Percentiles rank a stretch among this genome's conserved stretches.
These are phyloP conservation scores for Synanthedon formicaeformis DNA, from an alignment of 2,888 invertebrate genomes.

Conservation along the genomic window DNA sequence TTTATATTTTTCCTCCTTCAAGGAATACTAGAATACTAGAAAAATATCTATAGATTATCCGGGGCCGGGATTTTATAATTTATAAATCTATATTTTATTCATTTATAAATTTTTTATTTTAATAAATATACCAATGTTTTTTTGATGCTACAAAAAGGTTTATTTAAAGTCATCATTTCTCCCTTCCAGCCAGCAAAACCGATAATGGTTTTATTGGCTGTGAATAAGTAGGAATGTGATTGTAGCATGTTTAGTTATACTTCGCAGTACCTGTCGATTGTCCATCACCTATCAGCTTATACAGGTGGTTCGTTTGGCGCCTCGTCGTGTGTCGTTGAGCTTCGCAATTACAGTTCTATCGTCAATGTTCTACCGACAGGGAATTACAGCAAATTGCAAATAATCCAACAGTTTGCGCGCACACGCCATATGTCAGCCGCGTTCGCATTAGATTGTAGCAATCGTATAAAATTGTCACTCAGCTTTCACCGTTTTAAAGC, in stretches of 20 bases:
- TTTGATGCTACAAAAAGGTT: no score
- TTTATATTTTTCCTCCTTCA: neutral
- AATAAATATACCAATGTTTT: no score
- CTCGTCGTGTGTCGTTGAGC: conserved; percentile 4
- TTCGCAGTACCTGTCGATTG: conserved; percentile 4
- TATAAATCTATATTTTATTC: no score
- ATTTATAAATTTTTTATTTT: no score
- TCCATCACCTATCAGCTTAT: conserved; percentile 5
- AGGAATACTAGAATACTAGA: neutral
- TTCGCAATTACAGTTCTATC: conserved; percentile 4
- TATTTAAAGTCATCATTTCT: no score
- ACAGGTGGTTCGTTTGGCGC: neutral
- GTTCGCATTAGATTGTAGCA: conserved; percentile 13
- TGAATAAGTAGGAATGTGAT: neutral
- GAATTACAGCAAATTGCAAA: conserved; percentile 25
- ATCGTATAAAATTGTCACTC: conserved; percentile 15
- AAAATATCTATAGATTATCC: neutral
- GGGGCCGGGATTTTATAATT: no score
- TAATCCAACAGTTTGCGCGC: conserved; percentile 12
- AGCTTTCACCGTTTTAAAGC: conserved; percentile 18
- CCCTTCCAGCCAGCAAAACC: no score
- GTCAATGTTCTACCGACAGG: conserved; percentile 7
- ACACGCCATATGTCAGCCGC: conserved; percentile 6
- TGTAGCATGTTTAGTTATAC: neutral
- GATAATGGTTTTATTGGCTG: neutral